Percentiles rank a stretch among this genome's conserved stretches.
Evolutionary conservation across 2,113 vertebrate species (phyloP).

Genomic region (Eretmochelys imbricata): DNA sequence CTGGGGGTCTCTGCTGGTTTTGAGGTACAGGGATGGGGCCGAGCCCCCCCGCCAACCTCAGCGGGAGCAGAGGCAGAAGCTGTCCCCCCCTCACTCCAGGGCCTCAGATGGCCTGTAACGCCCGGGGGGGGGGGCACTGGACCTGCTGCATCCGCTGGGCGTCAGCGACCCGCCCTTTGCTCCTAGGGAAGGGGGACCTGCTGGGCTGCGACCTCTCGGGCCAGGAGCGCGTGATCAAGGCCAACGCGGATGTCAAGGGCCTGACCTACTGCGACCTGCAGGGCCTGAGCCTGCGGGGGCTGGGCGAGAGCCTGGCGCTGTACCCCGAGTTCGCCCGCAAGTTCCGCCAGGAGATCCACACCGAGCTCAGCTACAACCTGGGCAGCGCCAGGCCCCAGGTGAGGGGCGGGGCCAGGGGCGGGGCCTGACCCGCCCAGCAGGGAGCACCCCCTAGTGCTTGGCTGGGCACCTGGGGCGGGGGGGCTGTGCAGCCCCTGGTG

Average conservation of each 20-base stretch:
- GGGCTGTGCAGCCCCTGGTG: no score
- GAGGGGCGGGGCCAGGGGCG: not conserved
- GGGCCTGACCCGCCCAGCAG: no score
- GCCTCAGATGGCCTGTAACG: not conserved
- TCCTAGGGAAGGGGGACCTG: slow-evolving; percentile 76
- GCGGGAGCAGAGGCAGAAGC: fast-evolving
- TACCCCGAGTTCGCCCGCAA: slow-evolving; percentile 76
- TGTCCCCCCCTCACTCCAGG: not conserved
- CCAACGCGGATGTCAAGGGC: slow-evolving; percentile 74
- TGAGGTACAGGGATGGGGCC: not conserved
- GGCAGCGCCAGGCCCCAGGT: slow-evolving; percentile 69
- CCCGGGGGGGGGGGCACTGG: not conserved
- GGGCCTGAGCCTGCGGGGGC: slow-evolving; percentile 71
- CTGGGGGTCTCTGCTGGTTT: not conserved
- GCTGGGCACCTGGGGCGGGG: not conserved
- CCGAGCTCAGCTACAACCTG: slow-evolving; percentile 78
- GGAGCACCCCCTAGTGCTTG: not conserved
- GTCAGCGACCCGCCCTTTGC: not conserved
- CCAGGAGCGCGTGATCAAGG: slow-evolving; percentile 68
- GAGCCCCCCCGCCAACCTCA: not conserved
- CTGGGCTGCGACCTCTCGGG: slow-evolving; percentile 75
- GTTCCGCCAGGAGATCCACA: slow-evolving; percentile 73
- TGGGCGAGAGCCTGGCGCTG: slow-evolving; percentile 69
- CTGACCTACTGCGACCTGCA: slow-evolving; percentile 79
- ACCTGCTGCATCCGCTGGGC: not conserved